Conservation (phyloP, 1,140 invertebrate species). For the Asobara japonica region DNA sequence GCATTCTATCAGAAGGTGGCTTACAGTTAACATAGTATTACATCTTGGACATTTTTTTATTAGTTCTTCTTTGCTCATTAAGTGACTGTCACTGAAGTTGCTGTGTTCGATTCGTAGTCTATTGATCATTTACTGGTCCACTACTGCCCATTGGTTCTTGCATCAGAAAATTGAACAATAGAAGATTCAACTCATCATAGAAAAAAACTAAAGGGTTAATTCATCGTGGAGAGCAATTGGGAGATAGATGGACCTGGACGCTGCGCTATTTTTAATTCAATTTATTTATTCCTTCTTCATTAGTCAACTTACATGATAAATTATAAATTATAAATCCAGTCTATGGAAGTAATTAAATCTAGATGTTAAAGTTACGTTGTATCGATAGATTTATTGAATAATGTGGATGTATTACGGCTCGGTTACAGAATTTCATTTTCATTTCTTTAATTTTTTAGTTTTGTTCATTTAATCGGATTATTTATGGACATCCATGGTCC, state of each 20-base stretch:
- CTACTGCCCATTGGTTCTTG: no score
- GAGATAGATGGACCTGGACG: conserved; percentile 33
- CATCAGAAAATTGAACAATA: no score
- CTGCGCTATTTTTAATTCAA: not conserved
- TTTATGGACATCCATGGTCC: conserved; percentile 9
- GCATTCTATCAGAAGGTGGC: no score
- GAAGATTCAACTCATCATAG: no score
- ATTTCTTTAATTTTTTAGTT: not conserved
- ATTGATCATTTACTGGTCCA: no score
- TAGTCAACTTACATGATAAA: conserved; percentile 30
- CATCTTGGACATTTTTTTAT: no score
- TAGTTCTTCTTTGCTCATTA: no score
- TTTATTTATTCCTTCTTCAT: conserved; percentile 9
- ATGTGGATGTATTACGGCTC: conserved; percentile 13
- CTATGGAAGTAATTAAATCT: conserved; percentile 27
- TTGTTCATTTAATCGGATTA: not conserved
- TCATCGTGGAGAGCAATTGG: conserved; percentile 52
- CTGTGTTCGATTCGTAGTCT: no score
- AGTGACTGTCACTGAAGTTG: no score
- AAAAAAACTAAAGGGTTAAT: conserved; percentile 49
- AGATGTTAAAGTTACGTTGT: conserved; percentile 26
- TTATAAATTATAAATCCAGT: conserved; percentile 32
- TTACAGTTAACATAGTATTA: no score
- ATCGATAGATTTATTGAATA: conserved; percentile 24
- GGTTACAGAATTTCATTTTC: conserved; percentile 6